These are phyloP conservation scores for Kuschelorhynchus macadamiae DNA, from an alignment of 2,888 invertebrate species.

Conservation along the genomic window DNA sequence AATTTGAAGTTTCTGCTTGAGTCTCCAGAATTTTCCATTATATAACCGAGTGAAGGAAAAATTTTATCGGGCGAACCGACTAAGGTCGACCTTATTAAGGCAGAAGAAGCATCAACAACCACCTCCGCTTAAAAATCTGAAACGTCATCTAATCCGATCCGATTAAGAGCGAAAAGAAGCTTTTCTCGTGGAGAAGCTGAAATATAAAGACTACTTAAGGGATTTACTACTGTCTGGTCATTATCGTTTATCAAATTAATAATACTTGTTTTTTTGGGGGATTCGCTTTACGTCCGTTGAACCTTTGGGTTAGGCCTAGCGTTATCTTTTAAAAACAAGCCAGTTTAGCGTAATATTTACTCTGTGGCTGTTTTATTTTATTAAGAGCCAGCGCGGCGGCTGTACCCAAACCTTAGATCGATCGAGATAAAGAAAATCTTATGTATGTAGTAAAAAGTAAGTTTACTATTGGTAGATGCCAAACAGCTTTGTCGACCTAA, in stretches of 20 bases:
- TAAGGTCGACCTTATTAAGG: slow-evolving; percentile 37
- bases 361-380: too few relatives aligned
- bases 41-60: background rate
- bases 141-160: slow-evolving; percentile 55
- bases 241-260: slow-evolving; percentile 58
- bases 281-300: background rate
- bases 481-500: too few relatives aligned
- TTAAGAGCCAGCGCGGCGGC: too few relatives aligned
- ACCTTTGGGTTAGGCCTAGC: too few relatives aligned
- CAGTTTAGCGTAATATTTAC: too few relatives aligned
- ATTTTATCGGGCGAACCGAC: background rate
- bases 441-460: too few relatives aligned
- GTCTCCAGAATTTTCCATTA: background rate
- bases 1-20: too few relatives aligned
- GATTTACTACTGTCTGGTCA: slow-evolving; percentile 57
- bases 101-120: too few relatives aligned
- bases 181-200: slow-evolving; percentile 53
- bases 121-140: slow-evolving; percentile 40
- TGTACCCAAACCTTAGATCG: too few relatives aligned
- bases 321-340: too few relatives aligned
- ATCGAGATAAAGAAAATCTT: too few relatives aligned
- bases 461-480: too few relatives aligned
- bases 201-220: slow-evolving; percentile 52
- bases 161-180: slow-evolving; percentile 54
- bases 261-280: slow-evolving; percentile 49